Conservation (phyloP, 2,797 vertebrate genomes). For the Artibeus lituratus region DNA sequence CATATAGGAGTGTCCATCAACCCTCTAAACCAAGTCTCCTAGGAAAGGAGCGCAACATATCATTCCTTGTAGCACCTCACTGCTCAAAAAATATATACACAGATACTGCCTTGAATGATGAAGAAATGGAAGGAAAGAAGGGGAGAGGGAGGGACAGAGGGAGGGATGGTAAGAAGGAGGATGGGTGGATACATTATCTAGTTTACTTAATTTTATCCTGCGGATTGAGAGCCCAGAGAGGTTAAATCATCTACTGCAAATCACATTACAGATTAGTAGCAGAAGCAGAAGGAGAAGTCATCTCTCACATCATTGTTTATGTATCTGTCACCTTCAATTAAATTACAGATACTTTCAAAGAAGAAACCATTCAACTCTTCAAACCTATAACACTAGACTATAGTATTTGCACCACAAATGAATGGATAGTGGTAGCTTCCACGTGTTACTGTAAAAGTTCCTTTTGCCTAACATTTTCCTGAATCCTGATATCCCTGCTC, state of each 20-base stretch:
- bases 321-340: conserved; percentile 1
- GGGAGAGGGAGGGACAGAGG: neutral
- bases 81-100: neutral
- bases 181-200: neutral
- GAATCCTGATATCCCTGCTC: neutral
- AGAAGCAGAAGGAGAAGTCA: neutral
- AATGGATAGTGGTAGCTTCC: neutral
- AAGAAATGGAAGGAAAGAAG: neutral
- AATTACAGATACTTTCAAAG: neutral
- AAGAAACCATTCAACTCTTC: neutral
- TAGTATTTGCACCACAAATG: neutral
- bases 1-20: neutral
- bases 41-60: neutral
- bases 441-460: neutral
- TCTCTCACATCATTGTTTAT: neutral
- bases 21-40: neutral
- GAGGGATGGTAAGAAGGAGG: neutral
- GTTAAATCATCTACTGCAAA: conserved; percentile 27
- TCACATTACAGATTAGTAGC: neutral
- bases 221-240: neutral
- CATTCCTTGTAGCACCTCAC: neutral
- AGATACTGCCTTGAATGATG: neutral
- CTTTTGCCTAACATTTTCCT: neutral
- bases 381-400: neutral
- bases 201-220: conserved; percentile 25